A percentile compares a stretch with the other conserved stretches of the same genome.
phyloP scores from a whole-genome alignment of 2,888 invertebrate species.

The Prenolepis imparis region DNA sequence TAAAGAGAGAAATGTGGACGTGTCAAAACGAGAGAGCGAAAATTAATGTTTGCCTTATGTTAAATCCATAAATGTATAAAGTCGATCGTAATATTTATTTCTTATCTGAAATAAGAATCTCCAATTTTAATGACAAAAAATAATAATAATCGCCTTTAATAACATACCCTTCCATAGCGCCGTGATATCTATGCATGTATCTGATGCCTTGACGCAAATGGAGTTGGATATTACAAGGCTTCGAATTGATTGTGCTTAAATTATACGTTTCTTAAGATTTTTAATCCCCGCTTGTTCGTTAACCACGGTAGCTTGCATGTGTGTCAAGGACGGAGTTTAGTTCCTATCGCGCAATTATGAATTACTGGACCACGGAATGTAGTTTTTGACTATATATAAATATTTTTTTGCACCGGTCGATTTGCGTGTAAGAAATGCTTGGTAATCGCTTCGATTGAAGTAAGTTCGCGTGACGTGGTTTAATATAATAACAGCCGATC shows the following conservation, averaged over 20 bases:
- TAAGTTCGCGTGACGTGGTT: slow-evolving; percentile 18
- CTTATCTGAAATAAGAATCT: background rate
- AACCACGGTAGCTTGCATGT: slow-evolving; percentile 14
- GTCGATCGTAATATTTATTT: background rate
- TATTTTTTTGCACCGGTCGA: slow-evolving; percentile 3
- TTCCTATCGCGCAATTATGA: slow-evolving; percentile 25
- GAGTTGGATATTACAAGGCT: slow-evolving; percentile 36
- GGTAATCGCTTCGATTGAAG: background rate
- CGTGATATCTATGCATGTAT: slow-evolving; percentile 21
- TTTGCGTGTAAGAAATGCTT: slow-evolving; percentile 30
- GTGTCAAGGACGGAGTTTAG: slow-evolving; percentile 38
- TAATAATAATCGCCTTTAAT: slow-evolving; percentile 15
- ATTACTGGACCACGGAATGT: slow-evolving; percentile 29
- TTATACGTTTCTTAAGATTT: slow-evolving; percentile 36
- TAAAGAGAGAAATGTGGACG: background rate
- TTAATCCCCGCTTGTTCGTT: slow-evolving; percentile 38
- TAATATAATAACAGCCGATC: background rate
- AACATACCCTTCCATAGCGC: background rate
- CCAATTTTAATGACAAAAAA: slow-evolving; percentile 13
- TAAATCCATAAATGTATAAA: background rate
- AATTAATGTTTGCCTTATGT: slow-evolving; percentile 6
- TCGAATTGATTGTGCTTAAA: slow-evolving; percentile 47
- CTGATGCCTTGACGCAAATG: slow-evolving; percentile 20
- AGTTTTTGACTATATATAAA: slow-evolving; percentile 29
- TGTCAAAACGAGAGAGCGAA: background rate